Evolutionary conservation across 2,113 vertebrate species (phyloP), one percentile per base, ranked within the genome.

Genomic region (Diglossa brunneiventris): DNA sequence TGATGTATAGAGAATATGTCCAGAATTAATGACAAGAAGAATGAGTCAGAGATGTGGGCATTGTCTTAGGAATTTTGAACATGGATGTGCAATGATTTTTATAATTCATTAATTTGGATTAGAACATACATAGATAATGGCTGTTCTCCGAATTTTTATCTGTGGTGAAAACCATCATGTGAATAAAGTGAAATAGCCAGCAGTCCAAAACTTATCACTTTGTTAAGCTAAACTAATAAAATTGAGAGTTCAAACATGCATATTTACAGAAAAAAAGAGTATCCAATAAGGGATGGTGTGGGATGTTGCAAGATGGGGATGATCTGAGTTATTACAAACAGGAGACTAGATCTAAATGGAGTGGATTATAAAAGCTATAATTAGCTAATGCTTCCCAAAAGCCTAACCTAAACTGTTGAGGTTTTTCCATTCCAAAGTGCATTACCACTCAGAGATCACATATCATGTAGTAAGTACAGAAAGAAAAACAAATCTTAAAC

Each of bases 311-410:
- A 82, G 59, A 61, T 46, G 37, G 58, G 26, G 41, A 87, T 94
- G 80, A 94, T 66, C 37, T 79, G 87, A 87, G 31, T 72, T 85
- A 73, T 53, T 79, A 42, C 70, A 83, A 87, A 90, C 52, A 53
- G 55, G 37, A 82, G 22, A 49, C 49, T 39, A 55, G 28, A 37
- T 58, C 50, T 79, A 96, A 95, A 92, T 83, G 33, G 89, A 82
- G 53, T 23, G 82, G 91, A 92, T 92, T 89, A 89, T 53, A 85
- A 82, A 92, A 95, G 62, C 46, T 96, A 87, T 95, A 91, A 89
- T 95, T 91, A 97, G 81, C 66, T 95, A 95, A 95, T 94, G 81
- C 89, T 85, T 85, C 30, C 87, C 89, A 85, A 95, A 90, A 89
- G 84, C 78, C 84, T 89, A 89, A 87, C 82, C 70, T 87, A 95